Evolutionary conservation across 2,888 invertebrate species (phyloP), one percentile per base, ranked within the genome.

Genomic region (Oxyscelio sp.): DNA sequence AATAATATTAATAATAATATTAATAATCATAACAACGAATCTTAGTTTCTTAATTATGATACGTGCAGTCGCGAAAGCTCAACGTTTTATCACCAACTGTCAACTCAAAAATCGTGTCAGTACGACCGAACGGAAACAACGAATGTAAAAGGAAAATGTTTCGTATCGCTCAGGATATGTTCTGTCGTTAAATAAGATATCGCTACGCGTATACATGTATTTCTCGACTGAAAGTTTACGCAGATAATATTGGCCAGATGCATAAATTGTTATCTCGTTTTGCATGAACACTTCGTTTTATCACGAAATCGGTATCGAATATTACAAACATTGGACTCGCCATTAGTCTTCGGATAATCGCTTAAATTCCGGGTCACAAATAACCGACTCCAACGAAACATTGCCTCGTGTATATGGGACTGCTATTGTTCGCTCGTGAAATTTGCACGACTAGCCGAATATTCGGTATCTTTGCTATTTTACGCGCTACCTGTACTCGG

Each of bases 281-380:
- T 63, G 45, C 56, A 63, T 82, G 82, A 82, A 82, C 82, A 82
- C 82, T 82, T 82, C 70, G 82, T 82, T 82, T 75, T 77, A 71
- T 77, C 75, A 82, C 75, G 75, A 74, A 58, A 61, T 66, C 48
- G 34, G 59, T 43, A 58, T 68, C 58, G 43, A 66, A 73, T 63
- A 59, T 71, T 74, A 61, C 6, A 73, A 65, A 63, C 59, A 17
- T 48, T 34, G 63, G 48, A 17, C 56, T 70, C 52, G 50, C 52
- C 19, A 48, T 24, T 52, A 50, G 2, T 58, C n/a, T 40, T 66
- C 56, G 73, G 59, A 66, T 80, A 80, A 73, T 80, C 80, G 66
- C 50, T 50, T 43, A 73, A 66, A 80, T 80, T 73, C n/a, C 58
- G 4, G 21, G 63, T 48, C 45, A 17, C 52, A 70, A 70, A 54